Percentiles rank a stretch among this genome's conserved stretches.
Conservation (phyloP, 2,888 invertebrate species). For the Callinectes sapidus region DNA sequence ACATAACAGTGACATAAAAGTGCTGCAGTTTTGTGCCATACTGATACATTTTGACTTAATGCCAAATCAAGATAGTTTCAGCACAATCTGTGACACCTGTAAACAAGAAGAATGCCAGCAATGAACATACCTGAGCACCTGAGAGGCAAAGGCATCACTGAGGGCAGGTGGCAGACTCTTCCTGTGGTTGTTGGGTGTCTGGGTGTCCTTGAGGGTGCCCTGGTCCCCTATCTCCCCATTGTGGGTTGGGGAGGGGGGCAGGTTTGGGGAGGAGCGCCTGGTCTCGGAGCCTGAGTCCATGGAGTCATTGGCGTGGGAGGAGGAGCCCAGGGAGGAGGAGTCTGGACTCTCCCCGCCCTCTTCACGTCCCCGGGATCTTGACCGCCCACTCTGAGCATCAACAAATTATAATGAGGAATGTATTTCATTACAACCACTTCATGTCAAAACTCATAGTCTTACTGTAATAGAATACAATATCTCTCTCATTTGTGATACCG, state of each 20-base stretch:
- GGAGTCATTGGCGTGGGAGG: slow-evolving; percentile 72
- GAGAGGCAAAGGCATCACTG: slow-evolving; percentile 50
- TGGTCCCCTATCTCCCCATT: slow-evolving; percentile 47
- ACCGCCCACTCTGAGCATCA: slow-evolving; percentile 69
- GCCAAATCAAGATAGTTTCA: not conserved
- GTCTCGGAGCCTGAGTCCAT: slow-evolving; percentile 72
- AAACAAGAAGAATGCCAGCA: not conserved
- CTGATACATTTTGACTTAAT: not conserved
- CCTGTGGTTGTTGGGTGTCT: slow-evolving; percentile 53
- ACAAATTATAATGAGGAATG: slow-evolving; percentile 22
- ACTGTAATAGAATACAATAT: not conserved
- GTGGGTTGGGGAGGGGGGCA: slow-evolving; percentile 58
- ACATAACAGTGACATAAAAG: not conserved
- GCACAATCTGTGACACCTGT: not conserved
- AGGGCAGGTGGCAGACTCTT: slow-evolving; percentile 65
- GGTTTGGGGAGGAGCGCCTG: slow-evolving; percentile 69
- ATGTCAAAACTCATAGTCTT: not conserved
- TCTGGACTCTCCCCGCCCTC: slow-evolving; percentile 73
- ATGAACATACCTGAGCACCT: slow-evolving; percentile 55
- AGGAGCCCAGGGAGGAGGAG: slow-evolving; percentile 71
- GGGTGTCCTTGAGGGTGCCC: slow-evolving; percentile 33
- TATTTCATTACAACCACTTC: not conserved
- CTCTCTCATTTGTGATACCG: not conserved
- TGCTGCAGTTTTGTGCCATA: not conserved
- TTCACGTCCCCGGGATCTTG: slow-evolving; percentile 72